Base-by-base conservation (phyloP, 35 echinoderm and acorn worm species). In the Apostichopus parvimensis region DNA sequence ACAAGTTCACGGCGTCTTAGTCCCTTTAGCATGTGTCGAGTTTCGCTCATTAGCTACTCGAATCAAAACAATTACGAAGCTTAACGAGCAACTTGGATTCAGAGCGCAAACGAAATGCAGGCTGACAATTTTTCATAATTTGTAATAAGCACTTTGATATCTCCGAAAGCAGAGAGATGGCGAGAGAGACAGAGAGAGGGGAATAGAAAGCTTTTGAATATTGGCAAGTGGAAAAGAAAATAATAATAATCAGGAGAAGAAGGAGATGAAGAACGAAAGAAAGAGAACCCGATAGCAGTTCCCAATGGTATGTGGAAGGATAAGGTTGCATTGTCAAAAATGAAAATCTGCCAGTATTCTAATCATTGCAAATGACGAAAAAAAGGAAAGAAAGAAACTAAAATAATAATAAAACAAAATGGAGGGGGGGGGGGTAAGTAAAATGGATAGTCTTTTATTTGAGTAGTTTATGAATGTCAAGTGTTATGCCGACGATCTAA, bases 11-110 rank as follows among this genome's bases (percentile, higher is more conserved):
- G 81, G 81, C 81, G 81, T 84, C 81, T 17, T 84, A 54, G 81
- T 84, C 53, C 21, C 34, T 45, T 84, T 56, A 55, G 81, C 22
- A 84, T 84, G 81, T 84, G 81, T 84, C 81, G 81, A 84, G 81
- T 84, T 84, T 84, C 81, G 58, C 81, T 84, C 81, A 84, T 84
- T 84, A 84, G 81, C 57, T 84, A 58, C 54, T 21, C 81, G 57
- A 84, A 84, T 84, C 81, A 84, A 84, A 84, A 84, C 81, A 84
- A 84, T 84, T 84, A 84, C 81, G 54, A 84, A 84, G 81, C 54
- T 59, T 84, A 84, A 84, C 81, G 81, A 84, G 81, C 14, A 55
- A 84, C 81, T 84, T 22, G 54, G 56, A 17, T n/a, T 84, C 81
- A 23, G 54, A 84, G 55, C 12, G 55, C 12, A 13, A 58, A 58